Evolutionary conservation across 2,113 vertebrate species (phyloP).

Genomic region (Lathamus discolor): DNA sequence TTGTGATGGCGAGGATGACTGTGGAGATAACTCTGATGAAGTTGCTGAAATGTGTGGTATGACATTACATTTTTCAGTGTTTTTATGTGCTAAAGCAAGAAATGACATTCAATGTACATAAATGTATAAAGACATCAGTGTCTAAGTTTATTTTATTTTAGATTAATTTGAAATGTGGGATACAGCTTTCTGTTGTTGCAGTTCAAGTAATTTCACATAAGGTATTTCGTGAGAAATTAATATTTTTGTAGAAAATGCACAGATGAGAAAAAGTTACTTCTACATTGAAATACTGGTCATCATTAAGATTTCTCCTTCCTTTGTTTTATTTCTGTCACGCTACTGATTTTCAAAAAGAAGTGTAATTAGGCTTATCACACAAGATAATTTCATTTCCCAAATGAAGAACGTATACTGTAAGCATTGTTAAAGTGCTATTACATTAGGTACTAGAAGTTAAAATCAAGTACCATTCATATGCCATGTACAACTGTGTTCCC

Average conservation of each 20-base stretch:
- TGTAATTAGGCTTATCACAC: background rate
- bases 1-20: conserved; percentile 98
- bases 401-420: background rate
- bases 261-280: background rate
- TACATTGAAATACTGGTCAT: background rate
- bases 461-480: background rate
- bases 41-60: conserved; percentile 90
- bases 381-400: background rate
- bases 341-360: background rate
- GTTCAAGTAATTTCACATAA: background rate
- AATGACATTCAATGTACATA: background rate
- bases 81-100: background rate
- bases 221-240: background rate
- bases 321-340: background rate
- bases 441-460: background rate
- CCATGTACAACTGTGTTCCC: background rate
- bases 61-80: background rate
- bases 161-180: background rate
- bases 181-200: background rate
- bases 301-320: background rate
- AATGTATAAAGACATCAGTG: rapidly evolving
- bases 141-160: background rate
- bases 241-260: background rate
- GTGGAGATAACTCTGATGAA: conserved; percentile 98
- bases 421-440: background rate